phyloP scores from a whole-genome alignment of 2,888 invertebrate genomes.

The Stenotaenia linearis region DNA sequence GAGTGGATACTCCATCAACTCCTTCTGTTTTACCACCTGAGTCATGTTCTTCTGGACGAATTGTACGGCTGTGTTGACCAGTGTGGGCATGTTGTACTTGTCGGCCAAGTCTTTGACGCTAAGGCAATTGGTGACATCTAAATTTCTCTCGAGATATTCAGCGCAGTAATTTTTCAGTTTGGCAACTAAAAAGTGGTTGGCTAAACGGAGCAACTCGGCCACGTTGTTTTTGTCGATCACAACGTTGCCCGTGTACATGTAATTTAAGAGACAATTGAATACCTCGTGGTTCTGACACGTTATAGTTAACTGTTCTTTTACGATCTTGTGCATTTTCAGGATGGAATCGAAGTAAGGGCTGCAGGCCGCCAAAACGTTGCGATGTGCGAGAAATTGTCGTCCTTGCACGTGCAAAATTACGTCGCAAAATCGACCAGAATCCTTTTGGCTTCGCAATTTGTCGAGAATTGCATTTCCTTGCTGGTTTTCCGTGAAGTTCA shows the following conservation, averaged over 20 bases:
- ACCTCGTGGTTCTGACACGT: conserved; percentile 56
- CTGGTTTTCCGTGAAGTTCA: conserved; percentile 49
- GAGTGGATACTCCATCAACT: conserved; percentile 52
- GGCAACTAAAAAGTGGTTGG: conserved; percentile 59
- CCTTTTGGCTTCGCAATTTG: conserved; percentile 51
- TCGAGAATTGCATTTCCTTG: conserved; percentile 49
- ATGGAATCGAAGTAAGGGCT: conserved; percentile 62
- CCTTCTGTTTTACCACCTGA: conserved; percentile 54
- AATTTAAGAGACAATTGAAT: conserved; percentile 57
- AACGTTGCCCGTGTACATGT: conserved; percentile 61
- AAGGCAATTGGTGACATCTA: conserved; percentile 59
- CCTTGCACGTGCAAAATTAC: conserved; percentile 57
- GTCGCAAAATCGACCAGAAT: conserved; percentile 58
- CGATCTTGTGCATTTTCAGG: conserved; percentile 52
- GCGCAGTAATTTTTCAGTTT: conserved; percentile 60
- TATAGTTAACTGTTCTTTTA: conserved; percentile 54
- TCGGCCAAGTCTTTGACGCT: conserved; percentile 57
- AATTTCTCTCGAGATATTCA: conserved; percentile 58
- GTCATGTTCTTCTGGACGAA: conserved; percentile 54
- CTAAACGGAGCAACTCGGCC: conserved; percentile 57
- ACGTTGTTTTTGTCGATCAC: conserved; percentile 58
- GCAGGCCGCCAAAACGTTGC: conserved; percentile 58
- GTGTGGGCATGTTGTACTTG: conserved; percentile 55
- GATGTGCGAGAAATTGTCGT: conserved; percentile 56
- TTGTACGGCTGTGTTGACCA: conserved; percentile 55